Percentiles rank a stretch among this genome's conserved stretches.
phyloP scores from a whole-genome alignment of 30 jellyfish, hydroid and myxozoan species.

The Hydra vulgaris region DNA sequence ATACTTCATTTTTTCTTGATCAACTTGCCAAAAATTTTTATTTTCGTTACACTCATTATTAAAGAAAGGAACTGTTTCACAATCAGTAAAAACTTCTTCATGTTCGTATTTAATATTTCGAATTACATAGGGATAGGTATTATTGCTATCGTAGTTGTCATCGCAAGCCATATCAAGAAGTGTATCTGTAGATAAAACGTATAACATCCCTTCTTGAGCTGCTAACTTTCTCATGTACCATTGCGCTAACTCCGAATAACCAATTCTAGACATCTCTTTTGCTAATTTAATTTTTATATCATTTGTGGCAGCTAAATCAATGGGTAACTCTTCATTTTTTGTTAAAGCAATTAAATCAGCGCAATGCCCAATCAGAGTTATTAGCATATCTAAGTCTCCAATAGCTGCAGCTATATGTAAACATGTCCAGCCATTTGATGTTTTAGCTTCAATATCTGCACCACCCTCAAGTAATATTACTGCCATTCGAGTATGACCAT shows the following conservation, averaged over 20 bases:
- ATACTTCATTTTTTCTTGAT: background rate
- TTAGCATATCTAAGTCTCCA: slow-evolving; percentile 54
- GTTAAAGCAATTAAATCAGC: slow-evolving; percentile 85
- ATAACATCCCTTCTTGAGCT: slow-evolving; percentile 58
- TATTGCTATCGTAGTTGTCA: slow-evolving; percentile 23
- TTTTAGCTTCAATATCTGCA: slow-evolving; percentile 75
- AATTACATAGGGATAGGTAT: slow-evolving; percentile 10
- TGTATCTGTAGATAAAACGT: slow-evolving; percentile 65
- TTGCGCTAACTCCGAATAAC: slow-evolving; percentile 73
- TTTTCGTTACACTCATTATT: background rate
- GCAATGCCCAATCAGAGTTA: slow-evolving; percentile 45
- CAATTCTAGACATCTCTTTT: slow-evolving; percentile 61
- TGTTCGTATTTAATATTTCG: slow-evolving; percentile 1
- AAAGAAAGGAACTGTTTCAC: background rate
- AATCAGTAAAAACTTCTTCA: background rate
- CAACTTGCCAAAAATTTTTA: slow-evolving; percentile 17
- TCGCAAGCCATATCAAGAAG: slow-evolving; percentile 78
- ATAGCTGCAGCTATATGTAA: slow-evolving; percentile 87
- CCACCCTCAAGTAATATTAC: slow-evolving; percentile 57
- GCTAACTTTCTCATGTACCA: slow-evolving; percentile 76
- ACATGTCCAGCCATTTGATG: slow-evolving; percentile 94
- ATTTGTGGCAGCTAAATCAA: slow-evolving; percentile 60
- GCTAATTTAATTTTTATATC: slow-evolving; percentile 62
- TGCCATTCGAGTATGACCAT: slow-evolving; percentile 64
- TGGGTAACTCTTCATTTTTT: slow-evolving; percentile 71